phyloP scores from a whole-genome alignment of 2,888 invertebrate species.

The Suillia variegata region DNA sequence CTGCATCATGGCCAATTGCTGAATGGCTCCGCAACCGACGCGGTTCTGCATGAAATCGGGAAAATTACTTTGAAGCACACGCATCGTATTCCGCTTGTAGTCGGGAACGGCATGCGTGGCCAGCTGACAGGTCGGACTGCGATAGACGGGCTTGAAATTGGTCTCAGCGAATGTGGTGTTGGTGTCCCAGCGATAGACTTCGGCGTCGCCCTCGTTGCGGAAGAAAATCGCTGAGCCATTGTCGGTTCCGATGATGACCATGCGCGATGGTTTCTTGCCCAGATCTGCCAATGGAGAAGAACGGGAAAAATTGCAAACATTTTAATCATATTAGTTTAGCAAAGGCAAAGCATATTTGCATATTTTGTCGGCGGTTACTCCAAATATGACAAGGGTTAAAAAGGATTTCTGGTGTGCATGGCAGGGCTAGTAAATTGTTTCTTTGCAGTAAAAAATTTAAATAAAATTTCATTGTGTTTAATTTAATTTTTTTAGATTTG shows the following conservation, averaged over 20 bases:
- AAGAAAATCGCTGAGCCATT: slow-evolving; percentile 67
- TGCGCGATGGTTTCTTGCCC: slow-evolving; percentile 65
- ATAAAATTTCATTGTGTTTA: too few species aligned
- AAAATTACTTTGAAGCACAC: slow-evolving; percentile 69
- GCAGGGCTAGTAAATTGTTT: too few species aligned
- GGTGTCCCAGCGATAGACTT: slow-evolving; percentile 68
- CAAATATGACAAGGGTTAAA: too few species aligned
- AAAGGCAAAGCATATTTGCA: not conserved
- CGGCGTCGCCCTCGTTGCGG: slow-evolving; percentile 66
- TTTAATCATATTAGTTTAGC: not conserved
- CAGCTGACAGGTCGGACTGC: slow-evolving; percentile 63
- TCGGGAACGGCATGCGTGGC: slow-evolving; percentile 68
- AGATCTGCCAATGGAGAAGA: slow-evolving; percentile 59
- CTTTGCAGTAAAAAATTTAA: too few species aligned
- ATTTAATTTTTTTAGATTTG: too few species aligned
- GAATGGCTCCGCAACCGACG: slow-evolving; percentile 68
- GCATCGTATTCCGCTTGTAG: slow-evolving; percentile 65
- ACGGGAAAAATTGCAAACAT: slow-evolving; percentile 5
- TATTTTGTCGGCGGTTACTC: not conserved
- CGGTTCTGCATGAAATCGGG: slow-evolving; percentile 68
- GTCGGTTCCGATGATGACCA: slow-evolving; percentile 70
- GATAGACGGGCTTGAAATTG: slow-evolving; percentile 65
- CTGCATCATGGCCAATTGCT: slow-evolving; percentile 62
- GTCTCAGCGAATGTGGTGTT: slow-evolving; percentile 58
- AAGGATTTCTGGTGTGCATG: too few species aligned